Percentiles rank a stretch among this genome's conserved stretches.
phyloP scores from a whole-genome alignment of 2,113 vertebrate genomes.

The Willisornis vidua region DNA sequence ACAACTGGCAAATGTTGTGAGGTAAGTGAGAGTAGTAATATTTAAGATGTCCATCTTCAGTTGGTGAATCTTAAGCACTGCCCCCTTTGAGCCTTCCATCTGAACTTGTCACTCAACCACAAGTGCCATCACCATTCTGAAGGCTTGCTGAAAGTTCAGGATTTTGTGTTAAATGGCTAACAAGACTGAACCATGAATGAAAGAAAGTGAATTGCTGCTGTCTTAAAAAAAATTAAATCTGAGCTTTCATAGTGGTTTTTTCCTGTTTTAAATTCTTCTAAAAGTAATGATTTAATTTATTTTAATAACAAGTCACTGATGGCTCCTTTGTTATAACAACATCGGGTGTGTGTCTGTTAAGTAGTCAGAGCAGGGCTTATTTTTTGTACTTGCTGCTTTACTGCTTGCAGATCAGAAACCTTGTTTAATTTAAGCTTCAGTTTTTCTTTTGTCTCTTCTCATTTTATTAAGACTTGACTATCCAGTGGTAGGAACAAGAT shows the following conservation, averaged over 20 bases:
- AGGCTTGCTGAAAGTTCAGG: not conserved
- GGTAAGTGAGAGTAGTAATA: not conserved
- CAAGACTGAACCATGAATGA: not conserved
- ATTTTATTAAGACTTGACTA: not conserved
- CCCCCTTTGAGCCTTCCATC: not conserved
- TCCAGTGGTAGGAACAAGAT: not conserved
- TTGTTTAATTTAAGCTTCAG: not conserved
- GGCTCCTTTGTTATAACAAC: not conserved
- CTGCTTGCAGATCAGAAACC: not conserved
- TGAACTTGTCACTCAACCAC: not conserved
- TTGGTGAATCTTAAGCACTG: not conserved
- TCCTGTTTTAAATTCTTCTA: not conserved
- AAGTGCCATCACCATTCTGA: not conserved
- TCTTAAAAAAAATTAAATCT: not conserved
- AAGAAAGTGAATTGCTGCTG: not conserved
- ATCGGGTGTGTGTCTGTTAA: not conserved
- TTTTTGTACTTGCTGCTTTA: not conserved
- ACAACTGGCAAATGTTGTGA: not conserved
- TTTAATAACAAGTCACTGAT: not conserved
- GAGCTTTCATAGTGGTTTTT: not conserved
- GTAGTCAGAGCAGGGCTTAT: not conserved
- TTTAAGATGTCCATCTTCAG: not conserved
- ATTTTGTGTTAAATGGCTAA: not conserved
- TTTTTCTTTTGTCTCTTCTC: not conserved
- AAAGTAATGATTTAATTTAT: not conserved